Base-by-base conservation (phyloP, 2,888 invertebrate species). In the Seira ritae region DNA sequence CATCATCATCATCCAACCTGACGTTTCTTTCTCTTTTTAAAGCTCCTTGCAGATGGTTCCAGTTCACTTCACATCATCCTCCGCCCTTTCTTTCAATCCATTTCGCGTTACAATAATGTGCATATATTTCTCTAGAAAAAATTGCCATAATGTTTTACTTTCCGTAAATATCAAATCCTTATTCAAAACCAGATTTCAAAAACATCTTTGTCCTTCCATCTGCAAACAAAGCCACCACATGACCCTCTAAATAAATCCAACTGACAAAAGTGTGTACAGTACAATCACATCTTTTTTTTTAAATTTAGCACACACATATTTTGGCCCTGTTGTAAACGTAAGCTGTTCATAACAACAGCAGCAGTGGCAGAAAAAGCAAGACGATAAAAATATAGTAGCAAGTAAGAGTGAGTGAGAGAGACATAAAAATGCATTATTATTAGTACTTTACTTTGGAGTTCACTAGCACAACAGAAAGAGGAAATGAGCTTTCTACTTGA, bases 181-280 rank as follows among this genome's bases (percentile, higher is more conserved):
- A n/a, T 17, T 23, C 17, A 55, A 55, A 55, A 68, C 68, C 23
- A 55, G 55, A 55, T 55, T 55, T 55, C 17, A 3, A 17, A 37
- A 72, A 82, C 76, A 77, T 82, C 82, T 82, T 82, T 82, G 82
- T 82, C 83, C 78, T 83, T 83, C 60, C 60, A 68, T 17, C 55
- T 31, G 31, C 31, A 4, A 31, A n/a, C n/a, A n/a, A n/a, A n/a
- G n/a, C 31, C 31, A 31, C 31, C 2, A 31, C 31, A 8, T 8
- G 8, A 31, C 31, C 31, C 3, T 31, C 31, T 4, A 31, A 31
- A 2, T 46, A 23, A 80, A 68, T 74, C 31, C 23, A 31, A 8
- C 31, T 24, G 15, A 31, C 31, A 23, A 37, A 77, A 31, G 31
- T 31, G 31, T 4, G 31, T 31, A 8, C 31, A 31, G 77, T 82